Evolutionary conservation across 1,140 invertebrate species (phyloP), one percentile per base, ranked within the genome.

Genomic region (Anoplophora glabripennis): DNA sequence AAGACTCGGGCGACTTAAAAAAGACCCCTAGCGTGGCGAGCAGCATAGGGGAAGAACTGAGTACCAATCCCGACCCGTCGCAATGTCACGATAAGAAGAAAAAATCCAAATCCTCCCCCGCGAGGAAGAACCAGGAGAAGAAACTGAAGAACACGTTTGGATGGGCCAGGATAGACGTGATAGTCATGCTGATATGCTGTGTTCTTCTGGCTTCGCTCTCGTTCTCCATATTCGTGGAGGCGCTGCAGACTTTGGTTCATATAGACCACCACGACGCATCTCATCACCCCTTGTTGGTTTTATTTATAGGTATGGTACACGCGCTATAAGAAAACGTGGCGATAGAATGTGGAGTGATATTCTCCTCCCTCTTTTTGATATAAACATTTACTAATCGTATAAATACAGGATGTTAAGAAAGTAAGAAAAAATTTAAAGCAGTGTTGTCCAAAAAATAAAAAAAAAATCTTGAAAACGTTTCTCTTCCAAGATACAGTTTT

Each of bases 61-160:
- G 46, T 1, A 38, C 48, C 14, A 51, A 40, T 11, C 9, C 38
- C 21, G 5, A 28, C 21, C 35, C 11, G 9, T 41, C 42, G 15
- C 58, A 48, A 4, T 67, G 65, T 37, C 63, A 63, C 35, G 66
- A 70, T 28, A 52, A 62, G 17, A 64, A 63, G 48, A 52, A 59
- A 34, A 61, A 69, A 56, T 62, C 63, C 15, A 49, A 57, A 54
- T 53, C 44, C 33, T 61, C 57, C 1, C 61, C 53, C 17, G 17
- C 40, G 3, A 54, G 57, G 40, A 57, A 51, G 3, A 70, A 70
- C 44, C 75, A 78, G 7, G 86, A 90, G 59, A 82, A 82, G 17
- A 83, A 83, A 54, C 79, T 94, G 56, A 86, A 86, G 41, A 94
- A 94, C 72, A 96, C 92, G 0, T 96, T 96, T 63, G 93, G 93